These are phyloP conservation scores for Tridacna crocea DNA, from an alignment of 2,888 invertebrate genomes.

Conservation along the genomic window DNA sequence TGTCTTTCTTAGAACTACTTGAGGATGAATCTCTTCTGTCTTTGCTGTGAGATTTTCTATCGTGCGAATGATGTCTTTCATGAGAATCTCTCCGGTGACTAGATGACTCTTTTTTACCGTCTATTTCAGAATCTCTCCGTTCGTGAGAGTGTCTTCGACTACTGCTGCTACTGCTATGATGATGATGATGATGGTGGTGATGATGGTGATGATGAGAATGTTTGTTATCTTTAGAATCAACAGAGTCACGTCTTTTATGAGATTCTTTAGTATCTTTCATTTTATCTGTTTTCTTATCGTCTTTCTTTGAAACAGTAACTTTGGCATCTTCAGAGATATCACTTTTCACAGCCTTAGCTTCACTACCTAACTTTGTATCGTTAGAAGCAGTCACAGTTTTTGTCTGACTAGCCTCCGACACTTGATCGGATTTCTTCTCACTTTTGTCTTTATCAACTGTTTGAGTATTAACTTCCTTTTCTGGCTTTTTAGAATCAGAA, in stretches of 20 bases:
- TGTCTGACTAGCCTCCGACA: not conserved
- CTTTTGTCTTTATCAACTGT: constrained; percentile 12
- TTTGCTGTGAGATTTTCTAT: constrained; percentile 36
- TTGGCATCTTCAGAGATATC: not conserved
- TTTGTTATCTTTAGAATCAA: constrained; percentile 44
- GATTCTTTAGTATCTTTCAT: constrained; percentile 13
- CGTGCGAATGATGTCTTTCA: constrained; percentile 32
- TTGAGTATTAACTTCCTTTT: constrained; percentile 16
- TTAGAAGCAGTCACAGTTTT: not conserved
- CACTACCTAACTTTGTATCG: not conserved
- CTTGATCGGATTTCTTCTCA: not conserved
- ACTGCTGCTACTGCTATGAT: constrained; percentile 2
- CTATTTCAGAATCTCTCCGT: constrained; percentile 45
- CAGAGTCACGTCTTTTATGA: constrained; percentile 33
- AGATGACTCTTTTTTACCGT: constrained; percentile 34
- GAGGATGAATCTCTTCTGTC: constrained; percentile 41
- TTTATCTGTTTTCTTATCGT: constrained; percentile 10
- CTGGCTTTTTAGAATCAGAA: not conserved
- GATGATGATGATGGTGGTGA: constrained; percentile 50
- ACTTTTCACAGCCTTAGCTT: not conserved
- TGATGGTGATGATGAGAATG: constrained; percentile 37
- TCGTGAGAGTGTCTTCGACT: constrained; percentile 47
- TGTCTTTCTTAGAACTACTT: constrained; percentile 27
- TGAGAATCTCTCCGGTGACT: constrained; percentile 38
- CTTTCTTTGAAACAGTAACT: not conserved